Evolutionary conservation across 1,140 invertebrate genomes (phyloP).

Genomic region (Orius insidiosus): DNA sequence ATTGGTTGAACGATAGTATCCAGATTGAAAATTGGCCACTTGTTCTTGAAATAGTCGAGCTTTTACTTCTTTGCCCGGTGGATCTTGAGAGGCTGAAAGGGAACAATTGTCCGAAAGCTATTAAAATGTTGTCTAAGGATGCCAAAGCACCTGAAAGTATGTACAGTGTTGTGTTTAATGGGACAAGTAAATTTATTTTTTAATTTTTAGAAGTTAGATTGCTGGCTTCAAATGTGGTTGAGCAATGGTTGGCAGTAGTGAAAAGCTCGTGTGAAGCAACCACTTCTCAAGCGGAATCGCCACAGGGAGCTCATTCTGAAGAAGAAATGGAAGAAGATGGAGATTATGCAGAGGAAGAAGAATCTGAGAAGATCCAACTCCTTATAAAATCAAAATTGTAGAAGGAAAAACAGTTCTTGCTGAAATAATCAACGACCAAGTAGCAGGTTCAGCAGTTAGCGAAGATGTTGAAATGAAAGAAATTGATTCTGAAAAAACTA

Average conservation of each 20-base stretch:
- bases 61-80: constrained; percentile 69
- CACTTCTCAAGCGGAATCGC: constrained; percentile 9
- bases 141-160: constrained; percentile 17
- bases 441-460: background rate
- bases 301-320: background rate
- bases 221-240: constrained; percentile 64
- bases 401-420: constrained; percentile 55
- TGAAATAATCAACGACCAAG: constrained; percentile 34
- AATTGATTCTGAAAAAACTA: background rate
- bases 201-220: constrained; percentile 43
- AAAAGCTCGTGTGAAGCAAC: constrained; percentile 27
- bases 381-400: constrained; percentile 48
- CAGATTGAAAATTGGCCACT: constrained; percentile 67
- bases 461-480: background rate
- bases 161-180: constrained; percentile 8
- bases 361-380: constrained; percentile 16
- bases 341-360: too few relatives aligned
- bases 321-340: constrained; percentile 16
- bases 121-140: constrained; percentile 73
- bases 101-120: constrained; percentile 77
- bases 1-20: constrained; percentile 75
- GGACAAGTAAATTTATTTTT: constrained; percentile 19
- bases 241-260: constrained; percentile 76
- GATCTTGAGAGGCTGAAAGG: constrained; percentile 75
- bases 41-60: constrained; percentile 64